A percentile compares a stretch with the other conserved stretches of the same genome.
These are phyloP conservation scores for Albula goreensis DNA, from an alignment of 2,113 vertebrate genomes.

Conservation along the genomic window DNA sequence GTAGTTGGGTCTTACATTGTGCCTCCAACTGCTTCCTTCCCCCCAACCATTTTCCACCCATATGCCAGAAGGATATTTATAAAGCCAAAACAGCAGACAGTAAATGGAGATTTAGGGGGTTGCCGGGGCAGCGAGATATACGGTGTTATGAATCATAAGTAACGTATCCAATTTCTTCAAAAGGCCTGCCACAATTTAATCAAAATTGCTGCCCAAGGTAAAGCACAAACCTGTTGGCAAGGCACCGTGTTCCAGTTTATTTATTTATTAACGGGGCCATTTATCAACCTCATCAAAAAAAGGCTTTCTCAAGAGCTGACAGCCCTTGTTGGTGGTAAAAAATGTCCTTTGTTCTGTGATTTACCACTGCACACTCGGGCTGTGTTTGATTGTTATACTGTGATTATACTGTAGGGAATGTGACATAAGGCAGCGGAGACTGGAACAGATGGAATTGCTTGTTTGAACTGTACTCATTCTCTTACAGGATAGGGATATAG, in stretches of 20 bases:
- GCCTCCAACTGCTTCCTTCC: constrained; percentile 60
- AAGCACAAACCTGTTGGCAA: constrained; percentile 45
- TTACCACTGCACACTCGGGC: background rate
- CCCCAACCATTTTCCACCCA: constrained; percentile 25
- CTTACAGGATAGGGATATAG: too few relatives aligned
- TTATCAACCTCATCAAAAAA: constrained; percentile 47
- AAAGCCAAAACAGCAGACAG: constrained; percentile 57
- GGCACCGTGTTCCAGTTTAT: constrained; percentile 41
- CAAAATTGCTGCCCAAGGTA: constrained; percentile 34
- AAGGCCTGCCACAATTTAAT: constrained; percentile 74
- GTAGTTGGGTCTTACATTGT: constrained; percentile 45
- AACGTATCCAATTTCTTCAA: constrained; percentile 77
- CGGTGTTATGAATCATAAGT: constrained; percentile 75
- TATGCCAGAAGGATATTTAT: constrained; percentile 59
- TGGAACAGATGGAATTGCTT: too few relatives aligned
- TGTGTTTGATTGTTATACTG: background rate
- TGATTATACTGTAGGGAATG: background rate
- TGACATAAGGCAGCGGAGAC: background rate
- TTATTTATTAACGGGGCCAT: constrained; percentile 55
- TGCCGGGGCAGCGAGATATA: constrained; percentile 66
- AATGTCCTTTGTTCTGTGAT: constrained; percentile 15
- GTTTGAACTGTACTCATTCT: background rate
- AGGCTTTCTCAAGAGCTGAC: background rate
- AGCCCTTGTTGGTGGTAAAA: background rate
- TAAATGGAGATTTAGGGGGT: constrained; percentile 57